Evolutionary conservation across 2,888 invertebrate species (phyloP).

Genomic region (Dromius quadrimaculatus): DNA sequence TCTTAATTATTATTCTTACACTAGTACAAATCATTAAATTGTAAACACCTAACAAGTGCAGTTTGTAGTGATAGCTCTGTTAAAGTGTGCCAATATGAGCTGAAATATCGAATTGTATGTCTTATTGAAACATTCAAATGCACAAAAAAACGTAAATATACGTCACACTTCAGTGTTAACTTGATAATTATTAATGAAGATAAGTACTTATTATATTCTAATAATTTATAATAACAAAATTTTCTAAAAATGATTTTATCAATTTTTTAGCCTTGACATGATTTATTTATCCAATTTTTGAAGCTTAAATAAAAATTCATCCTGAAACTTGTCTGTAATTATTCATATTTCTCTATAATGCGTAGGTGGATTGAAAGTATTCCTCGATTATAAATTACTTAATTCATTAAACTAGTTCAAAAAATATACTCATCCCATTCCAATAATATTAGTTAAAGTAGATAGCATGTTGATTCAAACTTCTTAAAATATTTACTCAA

Average conservation of each 20-base stretch:
- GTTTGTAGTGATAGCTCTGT: background rate
- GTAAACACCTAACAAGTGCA: background rate
- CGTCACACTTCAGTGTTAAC: conserved; percentile 6
- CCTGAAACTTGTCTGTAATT: too few species aligned
- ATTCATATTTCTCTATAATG: too few species aligned
- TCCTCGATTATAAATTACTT: too few species aligned
- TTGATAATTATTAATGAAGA: conserved; percentile 26
- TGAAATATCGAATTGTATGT: conserved; percentile 1
- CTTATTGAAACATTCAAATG: background rate
- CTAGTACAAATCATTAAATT: conserved; percentile 11
- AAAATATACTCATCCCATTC: too few species aligned
- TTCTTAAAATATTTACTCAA: too few species aligned
- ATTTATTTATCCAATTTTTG: too few species aligned
- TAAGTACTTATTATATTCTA: conserved; percentile 22
- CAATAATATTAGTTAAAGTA: too few species aligned
- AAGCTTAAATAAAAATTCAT: too few species aligned
- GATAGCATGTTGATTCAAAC: too few species aligned
- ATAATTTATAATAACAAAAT: conserved; percentile 14
- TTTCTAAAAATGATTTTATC: background rate
- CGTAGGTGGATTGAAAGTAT: too few species aligned
- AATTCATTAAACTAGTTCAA: too few species aligned
- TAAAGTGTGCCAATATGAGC: conserved; percentile 9
- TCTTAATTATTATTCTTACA: conserved; percentile 26
- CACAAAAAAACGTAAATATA: background rate
- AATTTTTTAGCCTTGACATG: conserved; percentile 13